Percentiles rank a stretch among this genome's conserved stretches.
phyloP scores from a whole-genome alignment of 2,797 vertebrate species.

The Pangasius krempfi region DNA sequence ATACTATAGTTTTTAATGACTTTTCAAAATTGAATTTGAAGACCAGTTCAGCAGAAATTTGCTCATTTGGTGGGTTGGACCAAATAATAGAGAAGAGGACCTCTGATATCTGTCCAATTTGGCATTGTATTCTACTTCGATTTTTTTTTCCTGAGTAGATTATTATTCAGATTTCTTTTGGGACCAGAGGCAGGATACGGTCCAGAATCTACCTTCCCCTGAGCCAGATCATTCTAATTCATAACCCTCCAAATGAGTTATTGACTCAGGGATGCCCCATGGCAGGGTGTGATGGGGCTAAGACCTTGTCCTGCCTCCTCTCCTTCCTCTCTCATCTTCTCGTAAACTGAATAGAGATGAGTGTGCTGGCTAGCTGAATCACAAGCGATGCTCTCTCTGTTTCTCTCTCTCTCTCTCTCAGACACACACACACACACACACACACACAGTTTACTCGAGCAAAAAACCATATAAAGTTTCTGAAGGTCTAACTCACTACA shows the following conservation, averaged over 20 bases:
- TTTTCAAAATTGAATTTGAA: constrained; percentile 71
- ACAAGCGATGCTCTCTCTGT: constrained; percentile 17
- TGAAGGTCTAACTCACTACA: constrained; percentile 16
- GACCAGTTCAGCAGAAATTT: constrained; percentile 67
- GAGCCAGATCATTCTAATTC: constrained; percentile 77
- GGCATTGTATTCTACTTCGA: constrained; percentile 57
- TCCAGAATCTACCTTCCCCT: constrained; percentile 69
- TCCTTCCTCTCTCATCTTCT: constrained; percentile 11
- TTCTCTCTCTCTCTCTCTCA: neutral
- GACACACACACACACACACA: neutral
- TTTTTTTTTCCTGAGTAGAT: constrained; percentile 67
- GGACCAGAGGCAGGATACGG: constrained; percentile 59
- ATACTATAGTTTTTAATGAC: constrained; percentile 64
- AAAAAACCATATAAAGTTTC: constrained; percentile 25
- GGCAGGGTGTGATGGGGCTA: constrained; percentile 38
- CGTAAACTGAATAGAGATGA: constrained; percentile 32
- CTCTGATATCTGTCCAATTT: constrained; percentile 47
- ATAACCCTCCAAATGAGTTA: constrained; percentile 76
- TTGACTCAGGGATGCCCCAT: constrained; percentile 67
- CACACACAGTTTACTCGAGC: constrained; percentile 25
- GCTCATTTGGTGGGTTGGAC: constrained; percentile 55
- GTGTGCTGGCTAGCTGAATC: constrained; percentile 2
- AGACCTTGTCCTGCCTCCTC: constrained; percentile 33
- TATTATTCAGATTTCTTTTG: constrained; percentile 71
- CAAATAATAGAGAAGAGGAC: constrained; percentile 24